Base-by-base conservation (phyloP, 1,140 invertebrate genomes). In the Trichonephila clavata region DNA sequence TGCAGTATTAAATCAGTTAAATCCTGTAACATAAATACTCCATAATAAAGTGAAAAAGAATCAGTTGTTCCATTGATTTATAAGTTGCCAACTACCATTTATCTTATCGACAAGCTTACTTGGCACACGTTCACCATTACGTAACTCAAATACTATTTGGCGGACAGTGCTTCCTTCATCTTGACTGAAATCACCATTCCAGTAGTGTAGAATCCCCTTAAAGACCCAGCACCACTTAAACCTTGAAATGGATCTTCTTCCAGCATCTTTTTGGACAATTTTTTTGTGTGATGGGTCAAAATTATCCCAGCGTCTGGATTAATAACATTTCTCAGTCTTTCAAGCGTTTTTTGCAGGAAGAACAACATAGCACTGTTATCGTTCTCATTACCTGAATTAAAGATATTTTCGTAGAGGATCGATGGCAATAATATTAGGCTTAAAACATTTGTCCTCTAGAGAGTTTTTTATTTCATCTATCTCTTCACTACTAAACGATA, bases 1-100 rank as follows among this genome's bases (percentile, higher is more conserved):
- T 86, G 84, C 84, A 27, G 84, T 86, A 39, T 86, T 86, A 63
- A 86, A 86, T 86, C 84, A 86, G 84, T 86, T 86, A 61, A 61
- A 61, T 86, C 84, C 84, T 27, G 13, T 84, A 84, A 13, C 2
- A 4, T 21, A 59, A 27, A 5, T 59, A 10, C 43, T 4, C 2
- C 2, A 7, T 32, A 7, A n/a, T n/a, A n/a, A n/a, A n/a, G n/a
- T n/a, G n/a, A n/a, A n/a, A n/a, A n/a, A n/a, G n/a, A n/a, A n/a
- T n/a, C n/a, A n/a, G n/a, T n/a, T n/a, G n/a, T n/a, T n/a, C n/a
- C n/a, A n/a, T n/a, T n/a, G n/a, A n/a, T n/a, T n/a, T n/a, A n/a
- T n/a, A n/a, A n/a, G n/a, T n/a, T n/a, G n/a, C n/a, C n/a, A n/a
- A n/a, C n/a, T n/a, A 24, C 63, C 63, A 65, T 65, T 65, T 65